Evolutionary conservation across 2,113 vertebrate genomes (phyloP).

Genomic region (Mesitornis unicolor): DNA sequence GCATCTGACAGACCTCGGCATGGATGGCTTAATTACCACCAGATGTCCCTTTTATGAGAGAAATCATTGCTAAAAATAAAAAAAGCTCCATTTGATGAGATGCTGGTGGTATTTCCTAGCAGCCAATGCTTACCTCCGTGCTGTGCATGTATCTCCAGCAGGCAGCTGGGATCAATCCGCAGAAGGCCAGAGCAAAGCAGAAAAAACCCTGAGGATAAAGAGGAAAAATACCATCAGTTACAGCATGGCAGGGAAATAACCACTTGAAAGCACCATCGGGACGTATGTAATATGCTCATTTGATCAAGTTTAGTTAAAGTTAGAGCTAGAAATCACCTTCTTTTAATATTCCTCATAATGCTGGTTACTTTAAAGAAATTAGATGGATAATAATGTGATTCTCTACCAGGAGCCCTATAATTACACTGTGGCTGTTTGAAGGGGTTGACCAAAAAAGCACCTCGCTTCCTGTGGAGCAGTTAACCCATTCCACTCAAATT

Average conservation of each 20-base stretch:
- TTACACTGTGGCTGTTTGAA: not conserved
- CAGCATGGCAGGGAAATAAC: not conserved
- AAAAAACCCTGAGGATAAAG: conserved; percentile 67
- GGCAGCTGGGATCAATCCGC: conserved; percentile 42
- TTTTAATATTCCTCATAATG: not conserved
- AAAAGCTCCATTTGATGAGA: not conserved
- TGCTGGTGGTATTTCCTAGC: not conserved
- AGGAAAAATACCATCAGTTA: not conserved
- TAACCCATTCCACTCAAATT: not conserved
- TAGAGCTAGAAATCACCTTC: not conserved
- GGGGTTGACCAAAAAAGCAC: not conserved
- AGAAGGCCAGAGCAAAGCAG: conserved; percentile 73
- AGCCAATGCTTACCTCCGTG: conserved; percentile 58
- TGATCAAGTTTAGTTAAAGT: not conserved
- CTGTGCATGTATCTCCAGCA: conserved; percentile 62
- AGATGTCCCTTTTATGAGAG: not conserved
- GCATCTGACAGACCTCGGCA: not conserved
- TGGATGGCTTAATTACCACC: not conserved
- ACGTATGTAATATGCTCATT: not conserved
- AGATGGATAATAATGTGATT: not conserved
- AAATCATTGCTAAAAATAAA: not conserved
- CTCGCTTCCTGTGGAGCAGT: not conserved
- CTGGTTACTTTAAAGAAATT: not conserved
- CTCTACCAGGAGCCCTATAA: not conserved
- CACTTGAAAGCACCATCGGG: not conserved